Percentiles rank a stretch among this genome's conserved stretches.
Conservation (phyloP, 2,113 vertebrate species). For the Micromys minutus region DNA sequence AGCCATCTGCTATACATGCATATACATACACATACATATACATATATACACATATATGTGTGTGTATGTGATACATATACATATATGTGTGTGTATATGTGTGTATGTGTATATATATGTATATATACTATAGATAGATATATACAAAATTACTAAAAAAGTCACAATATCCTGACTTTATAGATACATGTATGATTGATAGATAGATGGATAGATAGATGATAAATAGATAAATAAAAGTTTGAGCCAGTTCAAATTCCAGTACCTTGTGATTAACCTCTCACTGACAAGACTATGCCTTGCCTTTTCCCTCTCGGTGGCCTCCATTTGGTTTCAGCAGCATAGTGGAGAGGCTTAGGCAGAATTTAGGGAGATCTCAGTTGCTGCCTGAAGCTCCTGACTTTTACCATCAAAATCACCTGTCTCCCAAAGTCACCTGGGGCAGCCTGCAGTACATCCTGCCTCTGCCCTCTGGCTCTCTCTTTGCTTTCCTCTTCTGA, state of each 20-base stretch:
- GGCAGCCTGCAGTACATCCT: too few relatives aligned
- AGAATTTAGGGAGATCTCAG: neutral
- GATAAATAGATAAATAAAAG: neutral
- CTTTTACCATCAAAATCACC: neutral
- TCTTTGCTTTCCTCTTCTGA: neutral
- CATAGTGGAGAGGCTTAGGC: neutral
- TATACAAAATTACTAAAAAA: neutral
- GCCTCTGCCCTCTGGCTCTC: neutral
- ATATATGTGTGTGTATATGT: too few relatives aligned
- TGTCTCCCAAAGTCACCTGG: neutral
- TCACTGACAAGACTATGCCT: neutral
- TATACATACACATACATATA: too few relatives aligned
- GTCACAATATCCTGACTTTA: neutral
- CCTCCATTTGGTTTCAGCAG: neutral
- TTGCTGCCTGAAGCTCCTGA: fast-evolving
- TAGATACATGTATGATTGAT: too few relatives aligned
- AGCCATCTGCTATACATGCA: too few relatives aligned
- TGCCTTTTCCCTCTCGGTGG: neutral
- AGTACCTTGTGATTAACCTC: neutral
- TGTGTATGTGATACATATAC: too few relatives aligned
- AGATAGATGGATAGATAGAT: too few relatives aligned
- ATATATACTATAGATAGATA: neutral
- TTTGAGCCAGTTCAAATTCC: neutral
- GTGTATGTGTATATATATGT: too few relatives aligned
- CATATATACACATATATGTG: too few relatives aligned